A percentile compares a stretch with the other conserved stretches of the same genome.
Evolutionary conservation across 1,140 invertebrate species (phyloP).

Genomic region (Zaprionus capensis): DNA sequence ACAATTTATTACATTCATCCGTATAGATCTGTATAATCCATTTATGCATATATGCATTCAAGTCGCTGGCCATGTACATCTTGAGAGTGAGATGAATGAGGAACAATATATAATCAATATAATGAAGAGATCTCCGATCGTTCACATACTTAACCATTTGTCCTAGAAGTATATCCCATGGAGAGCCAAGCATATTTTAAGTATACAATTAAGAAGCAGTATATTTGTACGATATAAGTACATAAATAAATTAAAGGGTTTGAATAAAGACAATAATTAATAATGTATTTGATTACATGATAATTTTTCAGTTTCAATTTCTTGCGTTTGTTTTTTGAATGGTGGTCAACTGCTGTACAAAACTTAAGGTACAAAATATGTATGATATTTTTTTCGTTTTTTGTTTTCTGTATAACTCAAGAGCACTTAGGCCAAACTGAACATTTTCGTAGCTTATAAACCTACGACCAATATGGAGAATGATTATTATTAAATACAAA

Average conservation of each 20-base stretch:
- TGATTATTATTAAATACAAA: conserved; percentile 79
- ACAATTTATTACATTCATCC: conserved; percentile 59
- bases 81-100: conserved; percentile 21
- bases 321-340: conserved; percentile 45
- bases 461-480: conserved; percentile 65
- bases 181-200: conserved; percentile 64
- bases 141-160: conserved; percentile 31
- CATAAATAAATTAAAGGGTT: conserved; percentile 51
- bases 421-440: conserved; percentile 56
- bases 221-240: conserved; percentile 57
- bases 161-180: conserved; percentile 61
- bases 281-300: conserved; percentile 70
- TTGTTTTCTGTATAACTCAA: conserved; percentile 40
- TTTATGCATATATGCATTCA: conserved; percentile 39
- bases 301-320: conserved; percentile 65
- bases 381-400: conserved; percentile 49
- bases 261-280: conserved; percentile 44
- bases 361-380: conserved; percentile 54
- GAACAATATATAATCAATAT: conserved; percentile 26
- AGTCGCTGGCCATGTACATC: conserved; percentile 57
- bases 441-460: conserved; percentile 53
- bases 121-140: neutral
- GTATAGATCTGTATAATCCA: conserved; percentile 32
- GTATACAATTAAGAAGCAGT: conserved; percentile 55
- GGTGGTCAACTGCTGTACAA: conserved; percentile 77